Evolutionary conservation across 2,888 invertebrate species (phyloP), one percentile per base, ranked within the genome.

Genomic region (Brachyopa scutellaris): DNA sequence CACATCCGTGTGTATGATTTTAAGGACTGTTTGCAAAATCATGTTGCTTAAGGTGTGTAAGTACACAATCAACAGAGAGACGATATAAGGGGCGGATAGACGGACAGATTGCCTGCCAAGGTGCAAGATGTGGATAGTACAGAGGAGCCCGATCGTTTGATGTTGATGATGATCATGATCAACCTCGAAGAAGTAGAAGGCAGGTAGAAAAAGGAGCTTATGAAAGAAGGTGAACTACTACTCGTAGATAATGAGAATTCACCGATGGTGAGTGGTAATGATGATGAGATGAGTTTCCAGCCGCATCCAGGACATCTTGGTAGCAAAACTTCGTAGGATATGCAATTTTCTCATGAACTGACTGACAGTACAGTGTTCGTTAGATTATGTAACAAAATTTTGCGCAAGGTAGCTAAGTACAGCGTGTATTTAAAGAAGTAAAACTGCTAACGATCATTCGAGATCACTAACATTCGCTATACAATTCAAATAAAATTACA

Each of bases 41-140:
- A 69, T 80, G 79, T 80, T 74, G 74, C 61, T 67, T 74, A 74
- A 69, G 62, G 74, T 80, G 79, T 80, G 49, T 74, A 15, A 33
- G 29, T 64, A 59, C 64, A 31, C 8, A 49, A 64, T 29, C 31
- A 73, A 62, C 62, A 67, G 53, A 67, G 38, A 62, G 49, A 51
- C 55, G 1, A n/a, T n/a, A n/a, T n/a, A n/a, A n/a, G n/a, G n/a
- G 36, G 40, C 42, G 62, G 47, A 62, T 47, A 40, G 61, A 69
- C 64, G 42, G 42, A 66, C 51, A 45, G 59, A 73, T 57, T 67
- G 66, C 51, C 66, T 59, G 66, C 62, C 62, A 74, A 80, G 69
- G 74, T 80, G 74, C 47, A n/a, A n/a, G 49, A 61, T 47, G 59
- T 51, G 23, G 31, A 57, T 59, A 45, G 33, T 49, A 31, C 53